Evolutionary conservation across 2,113 vertebrate species (phyloP).

Genomic region (mouse (Mus musculus)): DNA sequence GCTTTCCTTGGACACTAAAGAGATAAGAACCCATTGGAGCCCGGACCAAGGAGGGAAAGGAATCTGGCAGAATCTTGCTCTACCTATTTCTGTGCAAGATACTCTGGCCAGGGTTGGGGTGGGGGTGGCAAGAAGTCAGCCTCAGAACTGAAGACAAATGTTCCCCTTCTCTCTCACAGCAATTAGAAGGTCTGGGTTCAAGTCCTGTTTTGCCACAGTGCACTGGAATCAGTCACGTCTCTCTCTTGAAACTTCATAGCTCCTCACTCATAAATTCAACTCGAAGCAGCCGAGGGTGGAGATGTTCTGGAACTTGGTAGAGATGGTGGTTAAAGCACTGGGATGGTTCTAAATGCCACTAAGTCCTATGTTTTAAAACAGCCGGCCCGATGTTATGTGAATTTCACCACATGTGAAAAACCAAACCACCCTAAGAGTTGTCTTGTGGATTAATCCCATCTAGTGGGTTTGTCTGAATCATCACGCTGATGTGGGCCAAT

Average conservation of each 20-base stretch:
- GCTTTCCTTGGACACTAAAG: background rate
- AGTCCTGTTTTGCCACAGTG: background rate
- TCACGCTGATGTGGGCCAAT: background rate
- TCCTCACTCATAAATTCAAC: background rate
- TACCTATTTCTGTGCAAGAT: background rate
- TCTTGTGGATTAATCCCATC: background rate
- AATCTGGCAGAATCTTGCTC: background rate
- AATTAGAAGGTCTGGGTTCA: background rate
- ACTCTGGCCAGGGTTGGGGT: background rate
- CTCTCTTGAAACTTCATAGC: background rate
- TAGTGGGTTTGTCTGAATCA: background rate
- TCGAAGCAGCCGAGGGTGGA: background rate
- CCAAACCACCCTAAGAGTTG: background rate
- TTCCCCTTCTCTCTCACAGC: background rate
- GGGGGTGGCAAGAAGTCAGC: background rate
- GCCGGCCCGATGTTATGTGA: background rate
- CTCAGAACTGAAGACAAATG: background rate
- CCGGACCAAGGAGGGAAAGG: background rate
- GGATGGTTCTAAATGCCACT: background rate
- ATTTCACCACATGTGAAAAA: slow-evolving; percentile 45
- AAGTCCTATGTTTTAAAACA: background rate
- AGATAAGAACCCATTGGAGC: slow-evolving; percentile 18
- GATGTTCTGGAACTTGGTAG: background rate
- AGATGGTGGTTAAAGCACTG: background rate
- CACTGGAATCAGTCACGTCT: background rate